phyloP scores from a whole-genome alignment of 1,140 invertebrate species.

The Acyrthosiphon pisum region DNA sequence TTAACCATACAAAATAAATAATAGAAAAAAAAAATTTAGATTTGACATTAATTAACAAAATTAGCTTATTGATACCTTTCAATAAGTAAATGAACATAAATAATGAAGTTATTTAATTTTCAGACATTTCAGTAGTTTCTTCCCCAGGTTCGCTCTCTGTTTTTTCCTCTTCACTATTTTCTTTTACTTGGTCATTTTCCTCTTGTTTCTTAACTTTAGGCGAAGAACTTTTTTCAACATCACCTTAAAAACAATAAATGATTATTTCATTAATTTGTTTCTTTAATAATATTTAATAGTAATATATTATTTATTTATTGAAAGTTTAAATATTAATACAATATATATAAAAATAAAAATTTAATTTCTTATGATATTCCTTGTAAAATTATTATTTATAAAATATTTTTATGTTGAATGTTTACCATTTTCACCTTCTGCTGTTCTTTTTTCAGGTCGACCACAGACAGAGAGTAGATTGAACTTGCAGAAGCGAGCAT shows the following conservation, averaged over 20 bases:
- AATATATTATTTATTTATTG: not conserved
- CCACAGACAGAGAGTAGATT: slow-evolving; percentile 69
- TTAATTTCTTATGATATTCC: not conserved
- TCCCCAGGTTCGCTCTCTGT: not conserved
- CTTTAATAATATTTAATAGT: not conserved
- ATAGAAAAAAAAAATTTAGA: no score
- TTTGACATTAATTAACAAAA: not conserved
- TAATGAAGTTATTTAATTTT: not conserved
- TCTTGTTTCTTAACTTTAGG: slow-evolving; percentile 13
- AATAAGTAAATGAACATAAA: not conserved
- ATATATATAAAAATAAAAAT: not conserved
- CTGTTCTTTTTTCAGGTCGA: slow-evolving; percentile 55
- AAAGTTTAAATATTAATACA: not conserved
- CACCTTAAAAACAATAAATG: slow-evolving; percentile 40
- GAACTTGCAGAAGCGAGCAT: slow-evolving; percentile 73
- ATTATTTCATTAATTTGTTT: not conserved
- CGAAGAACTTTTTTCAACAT: not conserved
- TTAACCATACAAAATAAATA: not conserved
- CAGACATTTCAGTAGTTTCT: not conserved
- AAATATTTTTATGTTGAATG: not conserved
- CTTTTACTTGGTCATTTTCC: not conserved
- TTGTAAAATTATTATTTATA: not conserved
- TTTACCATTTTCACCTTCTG: slow-evolving; percentile 49
- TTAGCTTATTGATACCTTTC: not conserved
- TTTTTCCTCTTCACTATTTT: not conserved